Percentiles rank a stretch among this genome's conserved stretches.
Conservation (phyloP, 2,888 invertebrate species). For the Agonopterix alstromeriana region DNA sequence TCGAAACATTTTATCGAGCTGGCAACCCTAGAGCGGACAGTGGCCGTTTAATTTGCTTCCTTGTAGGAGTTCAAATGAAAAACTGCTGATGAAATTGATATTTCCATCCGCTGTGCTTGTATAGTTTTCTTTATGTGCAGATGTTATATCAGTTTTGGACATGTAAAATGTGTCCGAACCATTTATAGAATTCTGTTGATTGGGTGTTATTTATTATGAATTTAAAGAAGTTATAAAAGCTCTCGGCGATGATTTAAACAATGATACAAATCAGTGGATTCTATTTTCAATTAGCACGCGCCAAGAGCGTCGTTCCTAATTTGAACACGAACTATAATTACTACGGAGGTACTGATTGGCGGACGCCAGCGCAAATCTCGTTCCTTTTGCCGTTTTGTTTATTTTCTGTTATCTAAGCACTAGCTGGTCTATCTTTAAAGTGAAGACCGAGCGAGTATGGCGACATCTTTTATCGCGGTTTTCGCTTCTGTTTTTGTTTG, state of each 20-base stretch:
- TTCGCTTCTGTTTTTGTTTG: conserved; percentile 59
- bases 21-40: conserved; percentile 60
- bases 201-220: conserved; percentile 8
- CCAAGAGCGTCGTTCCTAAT: conserved; percentile 62
- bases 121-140: too few species aligned
- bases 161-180: not conserved
- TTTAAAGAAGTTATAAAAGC: conserved; percentile 27
- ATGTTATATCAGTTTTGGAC: not conserved
- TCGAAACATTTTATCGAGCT: conserved; percentile 63
- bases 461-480: conserved; percentile 68
- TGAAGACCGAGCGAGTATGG: conserved; percentile 46
- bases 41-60: conserved; percentile 62
- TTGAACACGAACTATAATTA: conserved; percentile 69
- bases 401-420: conserved; percentile 50
- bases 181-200: not conserved
- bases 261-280: conserved; percentile 56
- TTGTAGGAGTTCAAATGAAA: conserved; percentile 16
- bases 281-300: conserved; percentile 64
- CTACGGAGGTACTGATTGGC: conserved; percentile 53
- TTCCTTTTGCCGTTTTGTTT: conserved; percentile 41
- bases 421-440: conserved; percentile 57
- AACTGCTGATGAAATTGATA: conserved; percentile 30
- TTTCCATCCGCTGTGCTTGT: not conserved
- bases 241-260: conserved; percentile 32
- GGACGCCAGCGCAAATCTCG: conserved; percentile 16